phyloP scores from a whole-genome alignment of 2,888 invertebrate species.

The Salpingus planirostris region DNA sequence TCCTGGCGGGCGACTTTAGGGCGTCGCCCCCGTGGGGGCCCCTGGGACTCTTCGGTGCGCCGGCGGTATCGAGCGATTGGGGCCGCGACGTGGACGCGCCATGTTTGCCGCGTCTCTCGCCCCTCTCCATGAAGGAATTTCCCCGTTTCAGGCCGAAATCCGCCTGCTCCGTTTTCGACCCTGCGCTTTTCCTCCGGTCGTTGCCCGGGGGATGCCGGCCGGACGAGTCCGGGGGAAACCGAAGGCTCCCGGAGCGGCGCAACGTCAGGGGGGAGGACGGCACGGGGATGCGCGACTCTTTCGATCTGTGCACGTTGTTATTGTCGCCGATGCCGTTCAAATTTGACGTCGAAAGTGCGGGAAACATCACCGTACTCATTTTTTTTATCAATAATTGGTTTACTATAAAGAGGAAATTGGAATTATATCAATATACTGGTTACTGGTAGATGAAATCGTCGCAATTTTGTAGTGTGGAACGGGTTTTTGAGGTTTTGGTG shows the following conservation, averaged over 20 bases:
- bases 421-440: no score
- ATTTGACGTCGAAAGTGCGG: conserved; percentile 12
- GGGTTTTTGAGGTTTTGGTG: no score
- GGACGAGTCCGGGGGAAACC: conserved; percentile 18
- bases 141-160: conserved; percentile 26
- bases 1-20: conserved; percentile 34
- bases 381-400: no score
- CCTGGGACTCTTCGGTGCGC: background rate
- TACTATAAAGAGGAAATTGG: no score
- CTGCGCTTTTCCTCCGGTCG: conserved; percentile 1
- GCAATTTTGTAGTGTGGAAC: no score
- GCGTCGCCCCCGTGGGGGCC: conserved; percentile 24
- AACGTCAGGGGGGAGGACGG: conserved; percentile 22
- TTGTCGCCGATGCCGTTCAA: no score
- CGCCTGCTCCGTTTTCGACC: background rate
- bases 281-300: conserved; percentile 23
- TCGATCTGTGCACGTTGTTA: no score
- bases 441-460: no score
- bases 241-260: conserved; percentile 26
- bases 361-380: conserved; percentile 25
- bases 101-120: conserved; percentile 41
- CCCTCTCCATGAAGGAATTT: conserved; percentile 35
- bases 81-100: conserved; percentile 42
- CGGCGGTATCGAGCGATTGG: background rate
- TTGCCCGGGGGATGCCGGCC: conserved; percentile 5